These are phyloP conservation scores for Heteromormyrus szaboi DNA, from an alignment of 2,797 vertebrate species.

Conservation along the genomic window DNA sequence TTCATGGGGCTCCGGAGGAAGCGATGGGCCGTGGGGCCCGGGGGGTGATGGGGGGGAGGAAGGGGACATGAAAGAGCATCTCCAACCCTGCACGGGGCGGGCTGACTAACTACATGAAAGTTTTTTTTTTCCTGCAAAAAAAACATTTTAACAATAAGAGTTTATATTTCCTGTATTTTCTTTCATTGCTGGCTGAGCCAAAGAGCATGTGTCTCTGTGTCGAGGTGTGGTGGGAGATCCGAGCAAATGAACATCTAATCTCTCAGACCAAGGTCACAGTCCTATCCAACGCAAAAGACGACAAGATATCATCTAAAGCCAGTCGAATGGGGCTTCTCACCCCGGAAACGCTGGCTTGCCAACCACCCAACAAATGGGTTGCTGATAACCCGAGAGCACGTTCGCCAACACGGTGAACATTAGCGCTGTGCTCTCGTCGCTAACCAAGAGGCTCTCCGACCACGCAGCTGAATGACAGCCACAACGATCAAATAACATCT, in stretches of 20 bases:
- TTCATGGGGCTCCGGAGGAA: constrained; percentile 58
- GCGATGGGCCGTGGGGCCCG: constrained; percentile 64
- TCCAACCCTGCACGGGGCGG: constrained; percentile 67
- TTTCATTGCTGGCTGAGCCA: constrained; percentile 51
- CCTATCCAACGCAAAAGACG: neutral
- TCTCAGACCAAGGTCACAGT: neutral
- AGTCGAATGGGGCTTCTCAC: neutral
- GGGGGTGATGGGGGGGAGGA: constrained; percentile 24
- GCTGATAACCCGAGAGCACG: neutral
- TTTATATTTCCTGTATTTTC: constrained; percentile 61
- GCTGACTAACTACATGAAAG: constrained; percentile 71
- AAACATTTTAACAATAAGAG: constrained; percentile 76
- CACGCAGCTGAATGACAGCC: neutral
- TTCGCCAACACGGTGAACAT: neutral
- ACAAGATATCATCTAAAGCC: constrained; percentile 24
- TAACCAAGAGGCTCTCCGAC: neutral
- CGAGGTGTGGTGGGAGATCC: constrained; percentile 48
- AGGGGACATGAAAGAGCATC: constrained; percentile 71
- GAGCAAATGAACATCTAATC: constrained; percentile 55
- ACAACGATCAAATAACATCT: neutral
- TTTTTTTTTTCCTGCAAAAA: constrained; percentile 66
- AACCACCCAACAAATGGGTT: neutral
- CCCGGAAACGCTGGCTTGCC: constrained; percentile 30
- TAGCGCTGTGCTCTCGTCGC: neutral
- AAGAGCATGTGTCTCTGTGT: constrained; percentile 30